Percentiles rank a stretch among this genome's conserved stretches.
Conservation (phyloP, 2,797 vertebrate genomes). For the Enteromius viviparus region DNA sequence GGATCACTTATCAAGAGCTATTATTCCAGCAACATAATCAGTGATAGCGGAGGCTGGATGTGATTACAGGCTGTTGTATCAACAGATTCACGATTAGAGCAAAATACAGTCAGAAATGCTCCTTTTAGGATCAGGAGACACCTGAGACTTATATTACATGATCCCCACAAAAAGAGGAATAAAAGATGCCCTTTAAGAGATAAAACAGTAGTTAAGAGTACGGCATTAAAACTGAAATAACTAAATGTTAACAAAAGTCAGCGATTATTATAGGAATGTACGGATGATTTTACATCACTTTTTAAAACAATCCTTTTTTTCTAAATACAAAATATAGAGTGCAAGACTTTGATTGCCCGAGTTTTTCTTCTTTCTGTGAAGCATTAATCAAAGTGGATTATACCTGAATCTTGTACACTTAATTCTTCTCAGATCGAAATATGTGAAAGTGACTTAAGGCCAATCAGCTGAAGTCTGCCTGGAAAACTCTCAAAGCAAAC, state of each 20-base stretch:
- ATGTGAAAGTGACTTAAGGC: conserved; percentile 36
- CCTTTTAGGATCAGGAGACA: background rate
- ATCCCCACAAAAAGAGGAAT: background rate
- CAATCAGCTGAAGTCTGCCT: conserved; percentile 1
- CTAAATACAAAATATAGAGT: background rate
- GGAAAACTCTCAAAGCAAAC: conserved; percentile 19
- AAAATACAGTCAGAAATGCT: background rate
- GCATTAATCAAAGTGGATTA: conserved; percentile 50
- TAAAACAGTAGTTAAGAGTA: background rate
- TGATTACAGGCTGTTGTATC: background rate
- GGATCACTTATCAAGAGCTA: conserved; percentile 39
- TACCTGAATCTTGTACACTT: conserved; percentile 37
- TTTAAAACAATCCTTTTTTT: background rate
- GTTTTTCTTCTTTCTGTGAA: conserved; percentile 24
- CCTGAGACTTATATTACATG: background rate
- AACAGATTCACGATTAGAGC: background rate
- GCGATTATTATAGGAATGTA: background rate
- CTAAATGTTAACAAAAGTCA: background rate
- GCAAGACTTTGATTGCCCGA: conserved; percentile 1
- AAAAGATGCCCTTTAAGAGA: background rate
- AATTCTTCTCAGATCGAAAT: conserved; percentile 43
- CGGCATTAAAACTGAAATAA: background rate
- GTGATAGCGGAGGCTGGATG: background rate
- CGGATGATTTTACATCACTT: background rate
- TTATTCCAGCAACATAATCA: conserved; percentile 22